These are phyloP conservation scores for Leptatherina wallacei DNA, from an alignment of 2,797 vertebrate species.

Conservation along the genomic window DNA sequence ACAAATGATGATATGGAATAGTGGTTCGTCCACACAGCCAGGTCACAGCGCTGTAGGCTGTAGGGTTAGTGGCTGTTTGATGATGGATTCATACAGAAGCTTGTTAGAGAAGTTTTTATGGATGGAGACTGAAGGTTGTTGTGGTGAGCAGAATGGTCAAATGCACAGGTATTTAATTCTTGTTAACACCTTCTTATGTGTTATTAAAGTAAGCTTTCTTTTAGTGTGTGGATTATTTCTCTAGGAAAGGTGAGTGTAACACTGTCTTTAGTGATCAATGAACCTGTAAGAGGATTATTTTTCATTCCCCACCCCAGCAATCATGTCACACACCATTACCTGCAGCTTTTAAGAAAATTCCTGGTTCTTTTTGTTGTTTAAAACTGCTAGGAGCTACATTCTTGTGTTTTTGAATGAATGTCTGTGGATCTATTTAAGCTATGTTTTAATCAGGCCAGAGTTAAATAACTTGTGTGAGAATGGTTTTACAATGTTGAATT, in stretches of 20 bases:
- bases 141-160: background rate
- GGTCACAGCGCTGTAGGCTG: conserved; percentile 21
- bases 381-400: background rate
- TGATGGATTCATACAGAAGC: conserved; percentile 16
- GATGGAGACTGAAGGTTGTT: background rate
- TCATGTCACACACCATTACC: background rate
- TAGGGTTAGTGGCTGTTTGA: conserved; percentile 22
- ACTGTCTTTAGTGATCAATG: background rate
- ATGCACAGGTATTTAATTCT: background rate
- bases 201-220: background rate
- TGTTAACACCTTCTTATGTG: background rate
- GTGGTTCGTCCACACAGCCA: conserved; percentile 3
- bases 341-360: background rate
- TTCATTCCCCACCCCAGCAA: background rate
- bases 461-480: background rate
- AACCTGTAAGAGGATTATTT: background rate
- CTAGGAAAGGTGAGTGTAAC: background rate
- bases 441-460: background rate
- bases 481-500: background rate
- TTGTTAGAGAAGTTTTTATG: conserved; percentile 13
- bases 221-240: background rate
- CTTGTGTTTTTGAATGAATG: background rate
- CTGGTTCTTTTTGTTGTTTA: background rate
- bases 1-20: conserved; percentile 35
- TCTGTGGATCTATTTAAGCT: background rate